These are phyloP conservation scores for Torymus auratus DNA, from an alignment of 2,888 invertebrate species.

Conservation along the genomic window DNA sequence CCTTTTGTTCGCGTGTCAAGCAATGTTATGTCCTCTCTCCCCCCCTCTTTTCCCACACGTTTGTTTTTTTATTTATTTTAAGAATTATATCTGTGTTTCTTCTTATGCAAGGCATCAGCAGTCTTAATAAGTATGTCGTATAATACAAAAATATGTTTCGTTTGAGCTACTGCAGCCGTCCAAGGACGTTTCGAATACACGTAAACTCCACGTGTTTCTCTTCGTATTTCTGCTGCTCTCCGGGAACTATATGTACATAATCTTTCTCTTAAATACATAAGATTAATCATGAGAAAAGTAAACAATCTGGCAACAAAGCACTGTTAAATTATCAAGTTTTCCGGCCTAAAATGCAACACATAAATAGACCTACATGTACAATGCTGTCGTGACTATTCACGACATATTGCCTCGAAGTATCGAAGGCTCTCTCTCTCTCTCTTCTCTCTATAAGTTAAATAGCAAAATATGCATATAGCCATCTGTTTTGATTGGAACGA, in stretches of 20 bases:
- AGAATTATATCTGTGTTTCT: constrained; percentile 57
- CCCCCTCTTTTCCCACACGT: constrained; percentile 6
- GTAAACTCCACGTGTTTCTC: constrained; percentile 8
- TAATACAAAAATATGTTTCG: constrained; percentile 68
- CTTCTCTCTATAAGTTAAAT: neutral
- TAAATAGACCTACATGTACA: constrained; percentile 19
- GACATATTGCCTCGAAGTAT: neutral
- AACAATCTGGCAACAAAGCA: constrained; percentile 30
- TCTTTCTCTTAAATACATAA: constrained; percentile 26
- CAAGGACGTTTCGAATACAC: constrained; percentile 34
- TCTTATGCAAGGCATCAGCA: constrained; percentile 67
- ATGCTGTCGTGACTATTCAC: constrained; percentile 18
- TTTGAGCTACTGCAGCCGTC: constrained; percentile 49
- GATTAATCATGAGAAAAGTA: constrained; percentile 15
- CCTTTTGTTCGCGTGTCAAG: constrained; percentile 22
- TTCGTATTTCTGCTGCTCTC: constrained; percentile 17
- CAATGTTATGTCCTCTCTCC: constrained; percentile 30
- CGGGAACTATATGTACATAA: constrained; percentile 48
- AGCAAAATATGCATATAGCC: constrained; percentile 23
- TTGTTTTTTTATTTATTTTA: neutral
- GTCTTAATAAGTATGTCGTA: constrained; percentile 64
- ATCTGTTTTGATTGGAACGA: constrained; percentile 14
- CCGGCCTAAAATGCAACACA: constrained; percentile 32
- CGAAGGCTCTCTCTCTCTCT: no score
- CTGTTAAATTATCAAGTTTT: constrained; percentile 33